phyloP scores from a whole-genome alignment of 2,888 invertebrate genomes.

The Adelognathus sp. region DNA sequence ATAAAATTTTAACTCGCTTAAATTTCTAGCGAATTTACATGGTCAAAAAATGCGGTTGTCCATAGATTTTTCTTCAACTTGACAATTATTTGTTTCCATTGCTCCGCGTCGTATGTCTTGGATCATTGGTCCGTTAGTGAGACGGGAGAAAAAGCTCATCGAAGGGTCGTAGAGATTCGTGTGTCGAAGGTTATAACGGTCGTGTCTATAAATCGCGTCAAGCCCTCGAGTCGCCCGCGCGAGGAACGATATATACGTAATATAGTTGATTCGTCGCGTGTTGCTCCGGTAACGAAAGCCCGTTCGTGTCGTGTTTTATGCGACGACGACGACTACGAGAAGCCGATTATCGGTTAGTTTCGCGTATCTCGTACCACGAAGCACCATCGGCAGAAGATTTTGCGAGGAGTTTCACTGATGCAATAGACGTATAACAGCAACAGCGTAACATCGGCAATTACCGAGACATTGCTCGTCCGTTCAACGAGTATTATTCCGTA shows the following conservation, averaged over 20 bases:
- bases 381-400: neutral
- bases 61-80: neutral
- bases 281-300: slow-evolving; percentile 10
- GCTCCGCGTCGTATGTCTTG: neutral
- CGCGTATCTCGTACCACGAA: neutral
- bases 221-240: neutral
- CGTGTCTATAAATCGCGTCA: neutral
- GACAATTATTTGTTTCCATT: neutral
- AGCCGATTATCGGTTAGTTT: slow-evolving; percentile 22
- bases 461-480: slow-evolving; percentile 16
- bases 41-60: neutral
- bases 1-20: neutral
- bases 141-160: neutral
- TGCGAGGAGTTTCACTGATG: slow-evolving; percentile 2
- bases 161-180: neutral
- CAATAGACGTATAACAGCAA: slow-evolving; percentile 28
- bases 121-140: neutral
- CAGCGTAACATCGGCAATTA: slow-evolving; percentile 40
- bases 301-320: neutral
- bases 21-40: neutral
- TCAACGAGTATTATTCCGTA: slow-evolving; percentile 20
- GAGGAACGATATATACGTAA: no score
- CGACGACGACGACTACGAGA: slow-evolving; percentile 3
- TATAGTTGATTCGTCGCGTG: slow-evolving; percentile 8
- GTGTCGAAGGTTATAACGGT: no score